These are phyloP conservation scores for Cotesia glomerata DNA, from an alignment of 1,140 invertebrate species.

Conservation along the genomic window DNA sequence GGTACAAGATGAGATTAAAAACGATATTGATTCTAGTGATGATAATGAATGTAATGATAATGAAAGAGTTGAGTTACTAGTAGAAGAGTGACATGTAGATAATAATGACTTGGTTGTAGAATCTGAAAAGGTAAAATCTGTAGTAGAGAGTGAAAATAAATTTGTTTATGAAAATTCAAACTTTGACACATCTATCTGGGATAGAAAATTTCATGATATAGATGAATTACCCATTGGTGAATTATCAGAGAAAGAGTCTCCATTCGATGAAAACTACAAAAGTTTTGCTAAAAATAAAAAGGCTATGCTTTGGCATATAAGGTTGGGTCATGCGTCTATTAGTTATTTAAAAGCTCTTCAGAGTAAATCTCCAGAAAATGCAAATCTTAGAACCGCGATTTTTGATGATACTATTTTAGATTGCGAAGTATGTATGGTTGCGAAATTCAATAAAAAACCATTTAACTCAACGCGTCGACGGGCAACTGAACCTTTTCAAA, in stretches of 20 bases:
- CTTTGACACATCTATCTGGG: slow-evolving; percentile 34
- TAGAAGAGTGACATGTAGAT: not conserved
- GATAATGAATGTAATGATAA: not conserved
- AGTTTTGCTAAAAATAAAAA: slow-evolving; percentile 29
- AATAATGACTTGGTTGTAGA: not conserved
- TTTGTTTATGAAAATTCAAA: slow-evolving; percentile 25
- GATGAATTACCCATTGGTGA: not conserved
- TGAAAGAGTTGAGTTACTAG: too few relatives aligned
- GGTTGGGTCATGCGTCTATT: slow-evolving; percentile 32
- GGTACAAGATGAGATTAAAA: not conserved
- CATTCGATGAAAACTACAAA: slow-evolving; percentile 20
- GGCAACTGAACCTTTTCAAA: slow-evolving; percentile 31
- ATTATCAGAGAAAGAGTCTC: slow-evolving; percentile 1
- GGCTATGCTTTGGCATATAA: slow-evolving; percentile 37
- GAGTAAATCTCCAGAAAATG: slow-evolving; percentile 21
- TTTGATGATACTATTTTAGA: slow-evolving; percentile 32
- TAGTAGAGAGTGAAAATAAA: slow-evolving; percentile 3
- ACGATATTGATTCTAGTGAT: not conserved
- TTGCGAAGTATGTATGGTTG: slow-evolving; percentile 35
- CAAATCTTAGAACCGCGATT: slow-evolving; percentile 18
- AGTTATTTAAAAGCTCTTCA: slow-evolving; percentile 33
- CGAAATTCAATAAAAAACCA: slow-evolving; percentile 35
- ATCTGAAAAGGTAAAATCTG: not conserved
- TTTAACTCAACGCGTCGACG: slow-evolving; percentile 24
- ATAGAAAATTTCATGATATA: slow-evolving; percentile 27